Evolutionary conservation across 2,888 invertebrate species (phyloP).

Genomic region (Meteorus cinctellus): DNA sequence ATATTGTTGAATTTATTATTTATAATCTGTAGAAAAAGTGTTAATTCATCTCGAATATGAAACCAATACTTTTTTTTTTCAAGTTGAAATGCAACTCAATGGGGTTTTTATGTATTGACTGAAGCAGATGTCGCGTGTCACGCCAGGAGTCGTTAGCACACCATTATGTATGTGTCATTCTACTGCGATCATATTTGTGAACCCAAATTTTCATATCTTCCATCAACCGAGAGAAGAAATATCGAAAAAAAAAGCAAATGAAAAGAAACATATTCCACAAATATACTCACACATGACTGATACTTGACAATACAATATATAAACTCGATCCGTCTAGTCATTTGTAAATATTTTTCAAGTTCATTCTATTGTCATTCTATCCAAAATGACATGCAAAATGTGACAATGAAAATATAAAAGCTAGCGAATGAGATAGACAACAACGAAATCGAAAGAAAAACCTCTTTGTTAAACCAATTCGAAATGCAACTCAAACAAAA

Average conservation of each 20-base stretch:
- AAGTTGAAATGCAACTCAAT: slow-evolving; percentile 21
- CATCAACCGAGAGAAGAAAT: slow-evolving; percentile 3
- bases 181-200: slow-evolving; percentile 53
- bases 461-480: background rate
- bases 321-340: background rate
- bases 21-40: no score
- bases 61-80: background rate
- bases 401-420: background rate
- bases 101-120: background rate
- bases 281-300: background rate
- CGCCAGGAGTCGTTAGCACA: slow-evolving; percentile 59
- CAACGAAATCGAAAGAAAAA: background rate
- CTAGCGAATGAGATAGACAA: background rate
- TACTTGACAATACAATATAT: slow-evolving; percentile 33
- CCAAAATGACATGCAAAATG: background rate
- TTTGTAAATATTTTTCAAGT: slow-evolving; percentile 37
- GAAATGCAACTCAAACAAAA: background rate
- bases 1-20: no score
- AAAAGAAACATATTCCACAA: background rate
- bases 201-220: slow-evolving; percentile 57
- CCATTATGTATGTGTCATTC: slow-evolving; percentile 66
- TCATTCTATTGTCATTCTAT: slow-evolving; percentile 22
- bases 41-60: no score
- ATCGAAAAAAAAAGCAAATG: background rate
- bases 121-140: slow-evolving; percentile 34